A percentile compares a stretch with the other conserved stretches of the same genome.
Evolutionary conservation across 1,140 invertebrate species (phyloP).

Genomic region (Drosophila sp.): DNA sequence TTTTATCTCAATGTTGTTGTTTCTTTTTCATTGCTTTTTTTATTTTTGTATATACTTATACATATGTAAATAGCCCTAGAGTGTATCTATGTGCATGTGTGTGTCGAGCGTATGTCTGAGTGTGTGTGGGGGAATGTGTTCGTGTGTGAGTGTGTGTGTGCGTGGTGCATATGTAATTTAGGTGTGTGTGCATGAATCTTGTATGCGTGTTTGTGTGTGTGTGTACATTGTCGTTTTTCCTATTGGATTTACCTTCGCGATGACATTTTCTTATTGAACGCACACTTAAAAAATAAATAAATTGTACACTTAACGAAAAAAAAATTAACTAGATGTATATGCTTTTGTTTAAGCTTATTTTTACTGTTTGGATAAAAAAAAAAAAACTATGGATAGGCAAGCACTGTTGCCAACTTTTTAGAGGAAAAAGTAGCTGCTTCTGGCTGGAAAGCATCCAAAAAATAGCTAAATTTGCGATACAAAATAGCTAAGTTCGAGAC

Average conservation of each 20-base stretch:
- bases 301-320: constrained; percentile 75
- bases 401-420: too few species aligned
- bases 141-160: constrained; percentile 13
- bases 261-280: constrained; percentile 80
- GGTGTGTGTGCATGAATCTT: constrained; percentile 9
- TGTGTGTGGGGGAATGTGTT: constrained; percentile 7
- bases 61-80: constrained; percentile 75
- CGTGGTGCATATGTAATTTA: constrained; percentile 23
- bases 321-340: constrained; percentile 77
- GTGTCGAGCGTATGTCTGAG: constrained; percentile 9
- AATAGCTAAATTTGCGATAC: too few species aligned
- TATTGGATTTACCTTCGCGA: constrained; percentile 81
- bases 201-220: constrained; percentile 37
- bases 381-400: constrained; percentile 68
- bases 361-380: constrained; percentile 77
- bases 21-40: constrained; percentile 40
- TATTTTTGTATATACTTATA: constrained; percentile 74
- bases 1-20: constrained; percentile 70
- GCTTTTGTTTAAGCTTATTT: constrained; percentile 74
- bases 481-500: too few species aligned
- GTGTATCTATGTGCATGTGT: constrained; percentile 48
- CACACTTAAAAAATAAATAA: constrained; percentile 82
- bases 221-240: constrained; percentile 71
- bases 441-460: too few species aligned
- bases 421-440: too few species aligned